A percentile compares a stretch with the other conserved stretches of the same genome.
Conservation (phyloP, 1,140 invertebrate species). For the Sarcophaga peregrina region DNA sequence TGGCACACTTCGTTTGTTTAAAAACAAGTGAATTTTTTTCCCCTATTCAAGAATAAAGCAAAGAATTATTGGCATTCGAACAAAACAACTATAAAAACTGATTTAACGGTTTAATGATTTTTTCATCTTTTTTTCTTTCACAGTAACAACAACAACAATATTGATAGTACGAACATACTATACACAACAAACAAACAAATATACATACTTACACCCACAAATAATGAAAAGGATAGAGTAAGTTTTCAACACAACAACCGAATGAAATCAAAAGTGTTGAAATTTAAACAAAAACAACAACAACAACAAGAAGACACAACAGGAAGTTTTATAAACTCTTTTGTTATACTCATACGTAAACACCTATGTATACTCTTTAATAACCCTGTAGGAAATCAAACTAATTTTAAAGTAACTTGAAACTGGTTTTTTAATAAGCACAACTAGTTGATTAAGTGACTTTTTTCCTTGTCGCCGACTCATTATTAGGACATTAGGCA, state of each 20-base stretch:
- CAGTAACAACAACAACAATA: no score
- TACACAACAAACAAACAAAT: neutral
- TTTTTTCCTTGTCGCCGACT: no score
- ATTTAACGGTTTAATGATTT: conserved; percentile 38
- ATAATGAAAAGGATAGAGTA: neutral
- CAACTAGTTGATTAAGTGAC: no score
- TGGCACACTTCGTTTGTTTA: no score
- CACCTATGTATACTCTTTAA: no score
- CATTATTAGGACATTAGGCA: no score
- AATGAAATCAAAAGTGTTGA: conserved; percentile 40
- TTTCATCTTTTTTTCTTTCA: neutral
- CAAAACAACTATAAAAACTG: conserved; percentile 35
- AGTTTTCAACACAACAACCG: conserved; percentile 18
- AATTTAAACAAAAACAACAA: conserved; percentile 23
- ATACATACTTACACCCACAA: neutral
- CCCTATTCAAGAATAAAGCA: no score
- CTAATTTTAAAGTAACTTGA: no score
- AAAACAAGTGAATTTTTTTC: no score
- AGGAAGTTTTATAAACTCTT: conserved; percentile 11
- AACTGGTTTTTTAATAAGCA: no score
- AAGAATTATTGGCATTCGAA: neutral
- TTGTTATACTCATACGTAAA: no score
- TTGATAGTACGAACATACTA: neutral
- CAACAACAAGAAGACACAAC: neutral
- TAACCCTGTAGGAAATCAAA: no score